Evolutionary conservation across 2,888 invertebrate genomes (phyloP), one percentile per base, ranked within the genome.

Genomic region (Drosophila nr. medialis): DNA sequence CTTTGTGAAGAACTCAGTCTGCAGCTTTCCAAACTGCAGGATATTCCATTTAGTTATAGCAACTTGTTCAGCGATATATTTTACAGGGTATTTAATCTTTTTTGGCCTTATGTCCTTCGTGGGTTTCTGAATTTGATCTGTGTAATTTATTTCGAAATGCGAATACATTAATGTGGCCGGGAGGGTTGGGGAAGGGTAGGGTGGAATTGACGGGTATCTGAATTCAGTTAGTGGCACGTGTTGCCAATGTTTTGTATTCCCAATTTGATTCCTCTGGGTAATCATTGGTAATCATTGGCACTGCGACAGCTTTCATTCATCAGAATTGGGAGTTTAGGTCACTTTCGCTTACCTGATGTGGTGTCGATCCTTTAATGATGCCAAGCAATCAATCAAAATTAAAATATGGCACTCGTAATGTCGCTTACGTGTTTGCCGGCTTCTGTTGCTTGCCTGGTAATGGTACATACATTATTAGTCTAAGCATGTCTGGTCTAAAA

Each of bases 381-480:
- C 59, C 72, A 38, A 32, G 63, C 85, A 82, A 87, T 83, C 88
- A 87, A 87, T 87, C 88, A 83, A 75, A 83, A 87, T 83, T 87
- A 83, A 81, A 81, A 71, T 85, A 56, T 63, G 67, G 50, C 71
- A 65, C 71, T 63, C 64, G 71, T 72, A 66, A 75, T 72, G 80
- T 58, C 59, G 51, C 68, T 61, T 64, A 70, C 69, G 73, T 76
- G 68, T 75, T 66, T 61, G 36, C 45, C 50, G 34, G 42, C 21
- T 34, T 4, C 13, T 29, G 36, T 24, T 32, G 34, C n/a, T n/a
- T 18, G 21, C n/a, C 21, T 24, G 11, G 34, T 58, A 54, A 49
- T 8, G 4, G 10, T 2, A 15, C 7, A 53, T 53, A 32, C 30
- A 30, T n/a, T 36, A 50, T 48, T 64, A 62, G 50, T 45, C 49